phyloP scores from a whole-genome alignment of 1,140 invertebrate species.

The Diuraphis noxia region DNA sequence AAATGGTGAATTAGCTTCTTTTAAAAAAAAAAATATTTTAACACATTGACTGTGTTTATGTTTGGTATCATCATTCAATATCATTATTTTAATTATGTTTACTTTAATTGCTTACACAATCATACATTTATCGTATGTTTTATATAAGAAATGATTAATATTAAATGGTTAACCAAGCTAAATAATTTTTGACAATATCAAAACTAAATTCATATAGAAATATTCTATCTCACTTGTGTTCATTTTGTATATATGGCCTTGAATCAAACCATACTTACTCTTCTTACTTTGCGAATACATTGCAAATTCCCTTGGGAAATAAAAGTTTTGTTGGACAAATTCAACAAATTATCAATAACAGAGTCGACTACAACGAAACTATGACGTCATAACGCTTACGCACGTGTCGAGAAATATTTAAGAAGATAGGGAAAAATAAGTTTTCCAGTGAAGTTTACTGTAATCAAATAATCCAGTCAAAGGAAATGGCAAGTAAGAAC shows the following conservation, averaged over 20 bases:
- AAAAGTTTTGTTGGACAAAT: slow-evolving; percentile 9
- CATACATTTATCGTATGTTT: neutral
- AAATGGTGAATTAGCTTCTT: neutral
- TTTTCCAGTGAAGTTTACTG: neutral
- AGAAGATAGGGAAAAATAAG: neutral
- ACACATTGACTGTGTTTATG: neutral
- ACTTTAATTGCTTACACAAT: neutral
- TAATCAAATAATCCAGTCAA: slow-evolving; percentile 30
- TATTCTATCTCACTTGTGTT: neutral
- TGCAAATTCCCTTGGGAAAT: neutral
- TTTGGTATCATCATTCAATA: neutral
- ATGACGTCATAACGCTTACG: slow-evolving; percentile 6
- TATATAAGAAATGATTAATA: neutral
- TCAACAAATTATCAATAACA: slow-evolving; percentile 21
- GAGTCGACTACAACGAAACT: neutral
- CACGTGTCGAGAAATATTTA: neutral
- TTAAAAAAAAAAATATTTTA: neutral
- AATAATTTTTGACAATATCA: neutral
- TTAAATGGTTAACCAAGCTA: neutral
- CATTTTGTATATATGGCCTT: neutral
- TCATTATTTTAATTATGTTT: neutral
- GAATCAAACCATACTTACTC: neutral
- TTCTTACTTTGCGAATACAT: neutral
- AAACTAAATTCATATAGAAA: neutral
- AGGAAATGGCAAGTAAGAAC: neutral